Evolutionary conservation across 2,888 invertebrate species (phyloP).

Genomic region (Arctia plantaginis): DNA sequence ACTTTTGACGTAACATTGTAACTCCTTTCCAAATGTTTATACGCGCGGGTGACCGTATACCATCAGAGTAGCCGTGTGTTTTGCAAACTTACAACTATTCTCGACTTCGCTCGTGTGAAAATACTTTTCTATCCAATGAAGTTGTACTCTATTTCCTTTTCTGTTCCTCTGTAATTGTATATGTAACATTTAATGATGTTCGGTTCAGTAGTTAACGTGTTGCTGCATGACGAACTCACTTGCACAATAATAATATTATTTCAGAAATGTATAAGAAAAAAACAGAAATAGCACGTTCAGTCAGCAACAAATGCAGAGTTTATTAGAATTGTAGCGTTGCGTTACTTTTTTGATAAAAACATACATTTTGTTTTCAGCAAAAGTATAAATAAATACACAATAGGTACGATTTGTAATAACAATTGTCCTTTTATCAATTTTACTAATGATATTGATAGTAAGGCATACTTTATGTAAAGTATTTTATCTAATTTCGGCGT

Average conservation of each 20-base stretch:
- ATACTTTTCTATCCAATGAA: too few relatives aligned
- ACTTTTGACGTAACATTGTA: not conserved
- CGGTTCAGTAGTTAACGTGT: too few relatives aligned
- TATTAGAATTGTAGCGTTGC: not conserved
- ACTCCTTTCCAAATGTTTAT: not conserved
- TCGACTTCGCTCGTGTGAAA: too few relatives aligned
- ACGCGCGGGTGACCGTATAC: not conserved
- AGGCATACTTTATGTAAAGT: conserved; percentile 25
- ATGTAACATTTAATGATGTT: too few relatives aligned
- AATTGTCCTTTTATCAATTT: conserved; percentile 41
- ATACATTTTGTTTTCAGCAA: conserved; percentile 7
- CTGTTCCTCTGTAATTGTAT: too few relatives aligned
- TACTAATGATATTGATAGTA: conserved; percentile 38
- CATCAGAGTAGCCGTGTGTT: not conserved
- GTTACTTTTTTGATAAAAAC: not conserved
- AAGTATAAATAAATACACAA: conserved; percentile 22
- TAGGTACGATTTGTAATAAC: conserved; percentile 18
- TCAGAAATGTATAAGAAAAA: too few relatives aligned
- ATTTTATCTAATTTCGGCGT: not conserved
- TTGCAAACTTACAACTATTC: too few relatives aligned
- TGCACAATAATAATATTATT: too few relatives aligned
- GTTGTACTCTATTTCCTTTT: too few relatives aligned
- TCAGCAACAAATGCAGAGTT: not conserved
- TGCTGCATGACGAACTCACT: too few relatives aligned
- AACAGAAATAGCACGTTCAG: not conserved